phyloP scores from a whole-genome alignment of 2,113 vertebrate species.

The Prunella fulvescens region DNA sequence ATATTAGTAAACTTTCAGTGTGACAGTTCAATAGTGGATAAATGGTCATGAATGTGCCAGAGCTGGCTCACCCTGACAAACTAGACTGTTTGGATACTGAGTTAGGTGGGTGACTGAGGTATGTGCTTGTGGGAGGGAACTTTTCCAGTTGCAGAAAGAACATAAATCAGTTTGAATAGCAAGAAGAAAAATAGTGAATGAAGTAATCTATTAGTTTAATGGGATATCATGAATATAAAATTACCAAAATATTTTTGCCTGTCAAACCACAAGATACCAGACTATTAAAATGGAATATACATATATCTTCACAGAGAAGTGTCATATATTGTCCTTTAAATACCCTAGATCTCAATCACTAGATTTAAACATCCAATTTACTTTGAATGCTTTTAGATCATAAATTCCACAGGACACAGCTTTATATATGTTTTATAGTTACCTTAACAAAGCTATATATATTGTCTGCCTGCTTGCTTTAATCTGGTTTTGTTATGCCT shows the following conservation, averaged over 20 bases:
- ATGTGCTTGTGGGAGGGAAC: neutral
- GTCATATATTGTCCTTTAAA: neutral
- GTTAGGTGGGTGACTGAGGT: neutral
- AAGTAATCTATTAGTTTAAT: neutral
- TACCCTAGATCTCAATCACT: neutral
- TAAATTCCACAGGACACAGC: neutral
- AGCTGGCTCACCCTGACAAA: neutral
- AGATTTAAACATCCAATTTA: neutral
- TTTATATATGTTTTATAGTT: neutral
- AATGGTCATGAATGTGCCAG: neutral
- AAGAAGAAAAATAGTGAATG: neutral
- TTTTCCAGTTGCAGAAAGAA: neutral
- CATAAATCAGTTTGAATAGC: neutral
- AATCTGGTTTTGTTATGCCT: neutral
- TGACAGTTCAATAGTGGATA: neutral
- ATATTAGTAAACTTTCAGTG: neutral
- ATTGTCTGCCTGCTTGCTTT: neutral
- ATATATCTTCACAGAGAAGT: neutral
- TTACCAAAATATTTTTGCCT: neutral
- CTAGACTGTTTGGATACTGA: neutral
- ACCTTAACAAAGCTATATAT: neutral
- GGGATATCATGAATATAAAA: neutral
- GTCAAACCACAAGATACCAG: neutral
- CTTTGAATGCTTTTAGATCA: neutral
- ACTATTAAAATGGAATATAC: neutral